Evolutionary conservation across 2,113 vertebrate species (phyloP).

Genomic region (Leuciscus idus): DNA sequence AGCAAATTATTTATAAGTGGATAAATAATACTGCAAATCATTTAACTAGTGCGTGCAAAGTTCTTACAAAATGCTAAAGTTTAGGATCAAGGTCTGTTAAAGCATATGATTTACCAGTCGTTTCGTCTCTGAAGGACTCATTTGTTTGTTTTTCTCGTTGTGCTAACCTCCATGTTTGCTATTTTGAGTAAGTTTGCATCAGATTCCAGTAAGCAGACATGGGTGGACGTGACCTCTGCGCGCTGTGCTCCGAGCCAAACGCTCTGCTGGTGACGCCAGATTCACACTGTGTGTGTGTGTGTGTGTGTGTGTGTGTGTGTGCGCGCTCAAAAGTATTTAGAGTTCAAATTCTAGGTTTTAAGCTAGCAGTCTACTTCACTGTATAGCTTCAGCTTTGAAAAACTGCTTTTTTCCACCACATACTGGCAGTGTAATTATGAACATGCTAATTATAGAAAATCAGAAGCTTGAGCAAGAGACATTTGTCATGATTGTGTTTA

Average conservation of each 20-base stretch:
- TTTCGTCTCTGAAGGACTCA: neutral
- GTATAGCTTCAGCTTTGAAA: neutral
- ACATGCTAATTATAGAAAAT: constrained; percentile 18
- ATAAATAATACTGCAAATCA: too few species aligned
- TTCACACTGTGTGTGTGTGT: neutral
- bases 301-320: too few species aligned
- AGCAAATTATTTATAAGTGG: neutral
- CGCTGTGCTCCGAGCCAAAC: neutral
- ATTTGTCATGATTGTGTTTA: neutral
- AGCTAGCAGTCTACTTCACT: neutral
- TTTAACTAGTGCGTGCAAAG: neutral
- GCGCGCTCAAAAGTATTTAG: too few species aligned
- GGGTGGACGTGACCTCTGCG: neutral
- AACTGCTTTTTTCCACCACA: neutral
- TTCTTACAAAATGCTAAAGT: neutral
- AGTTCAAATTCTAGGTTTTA: neutral
- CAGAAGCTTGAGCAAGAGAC: neutral
- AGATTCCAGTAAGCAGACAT: constrained; percentile 23
- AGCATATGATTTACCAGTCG: neutral
- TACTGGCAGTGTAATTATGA: constrained; percentile 24
- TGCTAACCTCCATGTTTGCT: constrained; percentile 2
- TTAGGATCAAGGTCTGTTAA: neutral
- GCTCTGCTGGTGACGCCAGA: neutral
- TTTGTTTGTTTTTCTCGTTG: neutral
- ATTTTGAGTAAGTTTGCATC: neutral